Percentiles rank a stretch among this genome's conserved stretches.
Evolutionary conservation across 2,888 invertebrate genomes (phyloP).

Genomic region (Plutella xylostella): DNA sequence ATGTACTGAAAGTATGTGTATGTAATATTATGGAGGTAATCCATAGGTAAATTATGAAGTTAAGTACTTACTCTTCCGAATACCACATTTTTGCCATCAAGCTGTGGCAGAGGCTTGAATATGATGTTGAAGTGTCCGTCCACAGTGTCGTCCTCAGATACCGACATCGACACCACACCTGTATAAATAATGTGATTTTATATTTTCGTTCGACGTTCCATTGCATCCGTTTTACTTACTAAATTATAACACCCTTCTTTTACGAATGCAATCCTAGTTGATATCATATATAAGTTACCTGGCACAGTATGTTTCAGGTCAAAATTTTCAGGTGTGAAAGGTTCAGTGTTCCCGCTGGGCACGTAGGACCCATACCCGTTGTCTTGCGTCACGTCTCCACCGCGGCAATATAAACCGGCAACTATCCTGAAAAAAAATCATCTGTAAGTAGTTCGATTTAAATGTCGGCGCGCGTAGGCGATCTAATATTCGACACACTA

Average conservation of each 20-base stretch:
- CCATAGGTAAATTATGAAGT: too few relatives aligned
- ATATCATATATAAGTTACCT: conserved; percentile 25
- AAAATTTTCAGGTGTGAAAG: conserved; percentile 52
- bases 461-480: too few relatives aligned
- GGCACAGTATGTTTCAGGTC: conserved; percentile 57
- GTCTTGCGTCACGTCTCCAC: conserved; percentile 68
- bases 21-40: too few relatives aligned
- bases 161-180: conserved; percentile 68
- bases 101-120: conserved; percentile 62
- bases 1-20: too few relatives aligned
- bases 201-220: too few relatives aligned
- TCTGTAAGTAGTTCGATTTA: background rate
- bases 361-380: conserved; percentile 67
- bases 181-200: too few relatives aligned
- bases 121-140: conserved; percentile 70
- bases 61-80: conserved; percentile 62
- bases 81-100: conserved; percentile 64
- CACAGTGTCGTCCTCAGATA: conserved; percentile 44
- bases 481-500: too few relatives aligned
- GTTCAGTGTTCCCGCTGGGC: conserved; percentile 44
- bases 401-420: conserved; percentile 66
- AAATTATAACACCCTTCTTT: too few relatives aligned
- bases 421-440: conserved; percentile 43
- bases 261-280: background rate
- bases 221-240: too few relatives aligned